phyloP scores from a whole-genome alignment of 53 echinoderm and acorn worm genomes.

The Temnopleurus reevesii region DNA sequence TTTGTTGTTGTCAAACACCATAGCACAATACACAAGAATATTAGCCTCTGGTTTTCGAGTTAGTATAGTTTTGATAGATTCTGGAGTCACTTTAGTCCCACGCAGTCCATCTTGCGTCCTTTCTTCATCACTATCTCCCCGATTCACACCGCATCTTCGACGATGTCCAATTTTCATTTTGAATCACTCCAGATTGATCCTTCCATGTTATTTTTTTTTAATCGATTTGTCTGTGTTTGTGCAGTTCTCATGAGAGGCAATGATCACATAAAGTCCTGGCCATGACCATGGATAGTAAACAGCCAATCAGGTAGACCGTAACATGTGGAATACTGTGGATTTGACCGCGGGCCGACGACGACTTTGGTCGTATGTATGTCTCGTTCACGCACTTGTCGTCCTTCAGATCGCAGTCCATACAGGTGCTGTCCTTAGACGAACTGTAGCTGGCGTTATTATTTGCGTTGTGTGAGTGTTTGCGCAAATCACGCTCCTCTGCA shows the following conservation, averaged over 20 bases:
- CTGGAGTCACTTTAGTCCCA: not conserved
- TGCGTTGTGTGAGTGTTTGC: too few species aligned
- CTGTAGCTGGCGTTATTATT: not conserved
- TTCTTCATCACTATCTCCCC: not conserved
- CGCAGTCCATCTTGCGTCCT: not conserved
- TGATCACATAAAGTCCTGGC: constrained; percentile 54
- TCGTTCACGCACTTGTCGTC: constrained; percentile 18
- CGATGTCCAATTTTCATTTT: not conserved
- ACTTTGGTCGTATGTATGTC: not conserved
- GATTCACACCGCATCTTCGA: not conserved
- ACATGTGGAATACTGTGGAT: constrained; percentile 56
- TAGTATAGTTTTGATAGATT: not conserved
- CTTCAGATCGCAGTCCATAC: not conserved
- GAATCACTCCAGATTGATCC: not conserved
- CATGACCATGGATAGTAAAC: not conserved
- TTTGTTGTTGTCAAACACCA: constrained; percentile 55
- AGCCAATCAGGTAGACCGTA: constrained; percentile 35
- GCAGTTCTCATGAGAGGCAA: constrained; percentile 27
- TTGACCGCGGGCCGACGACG: constrained; percentile 7
- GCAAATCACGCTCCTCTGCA: constrained; percentile 45
- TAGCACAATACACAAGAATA: constrained; percentile 43
- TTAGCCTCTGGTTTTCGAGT: constrained; percentile 39
- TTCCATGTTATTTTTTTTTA: not conserved
- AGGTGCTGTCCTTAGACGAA: not conserved
- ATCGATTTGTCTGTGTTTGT: constrained; percentile 7